Conservation (phyloP, 1,140 invertebrate genomes). For the Pseudomyrmex flavicornis region DNA sequence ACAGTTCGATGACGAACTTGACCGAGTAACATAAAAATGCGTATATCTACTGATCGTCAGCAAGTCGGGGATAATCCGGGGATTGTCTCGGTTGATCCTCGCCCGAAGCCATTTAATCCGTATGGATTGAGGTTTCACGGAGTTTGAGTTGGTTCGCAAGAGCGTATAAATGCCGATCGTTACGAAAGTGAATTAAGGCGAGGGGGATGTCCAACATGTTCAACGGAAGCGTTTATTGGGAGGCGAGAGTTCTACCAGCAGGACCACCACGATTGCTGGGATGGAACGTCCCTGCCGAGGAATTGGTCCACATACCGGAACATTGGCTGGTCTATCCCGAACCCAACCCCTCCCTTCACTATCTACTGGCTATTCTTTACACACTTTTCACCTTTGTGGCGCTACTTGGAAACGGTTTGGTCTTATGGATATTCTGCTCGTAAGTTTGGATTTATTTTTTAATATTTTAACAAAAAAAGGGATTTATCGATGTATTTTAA, state of each 20-base stretch:
- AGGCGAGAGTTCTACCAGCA: slow-evolving; percentile 80
- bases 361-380: slow-evolving; percentile 92
- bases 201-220: slow-evolving; percentile 78
- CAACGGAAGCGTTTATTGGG: slow-evolving; percentile 80
- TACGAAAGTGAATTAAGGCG: slow-evolving; percentile 71
- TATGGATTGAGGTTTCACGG: slow-evolving; percentile 65
- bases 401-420: slow-evolving; percentile 93
- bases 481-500: too few relatives aligned
- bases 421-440: slow-evolving; percentile 95
- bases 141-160: slow-evolving; percentile 36
- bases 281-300: slow-evolving; percentile 91
- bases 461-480: background rate
- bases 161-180: slow-evolving; percentile 60
- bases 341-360: slow-evolving; percentile 93
- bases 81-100: slow-evolving; percentile 81
- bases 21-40: slow-evolving; percentile 78
- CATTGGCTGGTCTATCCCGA: slow-evolving; percentile 93
- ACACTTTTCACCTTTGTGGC: slow-evolving; percentile 92
- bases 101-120: slow-evolving; percentile 80
- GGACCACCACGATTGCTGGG: slow-evolving; percentile 87
- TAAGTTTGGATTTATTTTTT: slow-evolving; percentile 83
- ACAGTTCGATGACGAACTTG: slow-evolving; percentile 56
- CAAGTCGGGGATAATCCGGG: slow-evolving; percentile 80
- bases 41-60: slow-evolving; percentile 79
- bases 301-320: slow-evolving; percentile 91